Conservation (phyloP, 2,888 invertebrate genomes). For the Ariolimax columbianus region DNA sequence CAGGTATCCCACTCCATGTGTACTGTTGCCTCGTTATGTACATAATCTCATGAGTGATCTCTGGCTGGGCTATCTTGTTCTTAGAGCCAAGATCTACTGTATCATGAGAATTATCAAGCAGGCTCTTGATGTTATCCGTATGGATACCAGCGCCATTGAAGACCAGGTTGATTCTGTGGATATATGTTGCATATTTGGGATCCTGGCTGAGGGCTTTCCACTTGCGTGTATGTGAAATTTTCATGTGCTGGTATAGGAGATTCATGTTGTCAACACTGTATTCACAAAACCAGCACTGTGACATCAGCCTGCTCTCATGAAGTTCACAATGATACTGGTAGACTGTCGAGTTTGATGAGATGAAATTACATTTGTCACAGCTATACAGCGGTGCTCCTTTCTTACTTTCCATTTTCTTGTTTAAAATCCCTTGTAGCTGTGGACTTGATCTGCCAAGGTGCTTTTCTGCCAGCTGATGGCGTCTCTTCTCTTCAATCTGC, state of each 20-base stretch:
- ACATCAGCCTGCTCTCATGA: conserved; percentile 69
- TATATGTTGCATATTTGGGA: conserved; percentile 32
- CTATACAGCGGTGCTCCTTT: conserved; percentile 56
- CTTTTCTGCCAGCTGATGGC: neutral
- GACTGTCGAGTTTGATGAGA: conserved; percentile 64
- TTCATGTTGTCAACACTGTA: conserved; percentile 73
- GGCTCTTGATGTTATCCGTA: conserved; percentile 23
- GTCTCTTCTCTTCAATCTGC: conserved; percentile 43
- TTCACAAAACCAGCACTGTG: conserved; percentile 73
- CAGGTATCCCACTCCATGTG: conserved; percentile 43
- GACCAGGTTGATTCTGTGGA: conserved; percentile 28
- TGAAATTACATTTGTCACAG: conserved; percentile 71
- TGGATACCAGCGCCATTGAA: neutral
- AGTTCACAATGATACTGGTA: conserved; percentile 69
- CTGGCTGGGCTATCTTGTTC: neutral
- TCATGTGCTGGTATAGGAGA: conserved; percentile 74
- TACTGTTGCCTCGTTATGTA: conserved; percentile 29
- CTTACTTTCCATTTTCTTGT: neutral
- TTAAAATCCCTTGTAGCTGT: neutral
- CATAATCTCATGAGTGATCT: conserved; percentile 9
- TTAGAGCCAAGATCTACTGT: conserved; percentile 43
- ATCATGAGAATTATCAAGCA: neutral
- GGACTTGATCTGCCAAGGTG: neutral
- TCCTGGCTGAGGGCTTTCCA: conserved; percentile 59
- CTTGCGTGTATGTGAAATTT: conserved; percentile 65